Evolutionary conservation across 2,888 invertebrate genomes (phyloP).

Genomic region (Lasioglossum zephyrum): DNA sequence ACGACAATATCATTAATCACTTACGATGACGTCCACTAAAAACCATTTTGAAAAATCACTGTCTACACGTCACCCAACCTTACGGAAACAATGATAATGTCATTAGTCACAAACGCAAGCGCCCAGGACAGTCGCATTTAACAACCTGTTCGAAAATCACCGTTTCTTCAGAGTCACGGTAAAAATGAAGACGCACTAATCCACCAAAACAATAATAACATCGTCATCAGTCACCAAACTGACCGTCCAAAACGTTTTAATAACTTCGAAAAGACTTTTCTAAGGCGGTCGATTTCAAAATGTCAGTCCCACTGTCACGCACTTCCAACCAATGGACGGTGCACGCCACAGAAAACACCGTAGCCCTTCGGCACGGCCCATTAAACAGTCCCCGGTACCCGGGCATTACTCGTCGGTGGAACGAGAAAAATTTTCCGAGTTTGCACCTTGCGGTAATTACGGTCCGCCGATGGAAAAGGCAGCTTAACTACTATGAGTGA

Average conservation of each 20-base stretch:
- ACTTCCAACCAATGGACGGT: not conserved
- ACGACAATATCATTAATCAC: not conserved
- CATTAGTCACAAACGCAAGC: not conserved
- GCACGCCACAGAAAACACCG: constrained; percentile 1
- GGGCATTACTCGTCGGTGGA: constrained; percentile 70
- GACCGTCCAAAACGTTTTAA: not conserved
- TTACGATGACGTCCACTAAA: not conserved
- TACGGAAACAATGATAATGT: not conserved
- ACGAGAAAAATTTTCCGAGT: constrained; percentile 76
- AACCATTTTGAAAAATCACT: not conserved
- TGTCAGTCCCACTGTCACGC: constrained; percentile 7
- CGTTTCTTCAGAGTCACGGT: not conserved
- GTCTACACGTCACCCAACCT: not conserved
- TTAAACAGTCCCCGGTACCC: constrained; percentile 61
- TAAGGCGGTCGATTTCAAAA: not conserved
- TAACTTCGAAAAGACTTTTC: not conserved
- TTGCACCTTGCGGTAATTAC: constrained; percentile 82
- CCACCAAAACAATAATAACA: not conserved
- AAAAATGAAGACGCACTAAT: not conserved
- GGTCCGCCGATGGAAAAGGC: constrained; percentile 64
- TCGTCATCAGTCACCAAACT: not conserved
- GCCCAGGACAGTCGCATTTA: not conserved
- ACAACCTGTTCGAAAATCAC: not conserved
- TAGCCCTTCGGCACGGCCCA: constrained; percentile 25
- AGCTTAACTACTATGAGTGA: constrained; percentile 49